phyloP scores from a whole-genome alignment of 2,113 vertebrate genomes.

The Macroglossus sobrinus region DNA sequence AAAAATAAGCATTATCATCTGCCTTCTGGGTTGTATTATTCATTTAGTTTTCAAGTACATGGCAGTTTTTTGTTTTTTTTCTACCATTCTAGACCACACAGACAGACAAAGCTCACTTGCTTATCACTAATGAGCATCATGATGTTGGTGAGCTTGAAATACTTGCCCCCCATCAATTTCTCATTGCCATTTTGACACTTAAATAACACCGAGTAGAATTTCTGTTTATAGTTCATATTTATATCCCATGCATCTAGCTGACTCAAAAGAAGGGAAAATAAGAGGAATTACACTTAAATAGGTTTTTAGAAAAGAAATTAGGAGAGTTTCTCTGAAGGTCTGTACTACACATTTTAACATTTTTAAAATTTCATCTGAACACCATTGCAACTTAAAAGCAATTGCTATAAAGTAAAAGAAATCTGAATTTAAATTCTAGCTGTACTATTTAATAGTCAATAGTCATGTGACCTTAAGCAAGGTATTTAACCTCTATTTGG shows the following conservation, averaged over 20 bases:
- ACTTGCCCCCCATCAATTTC: neutral
- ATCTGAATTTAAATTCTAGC: neutral
- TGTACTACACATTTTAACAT: neutral
- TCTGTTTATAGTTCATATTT: neutral
- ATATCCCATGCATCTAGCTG: neutral
- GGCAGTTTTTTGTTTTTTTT: conserved; percentile 13
- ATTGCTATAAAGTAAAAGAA: neutral
- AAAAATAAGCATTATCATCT: neutral
- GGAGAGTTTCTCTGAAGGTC: neutral
- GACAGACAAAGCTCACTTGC: neutral
- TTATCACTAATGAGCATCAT: neutral
- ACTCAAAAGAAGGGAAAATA: neutral
- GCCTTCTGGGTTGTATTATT: conserved; percentile 1
- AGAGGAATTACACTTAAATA: neutral
- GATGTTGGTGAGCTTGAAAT: neutral
- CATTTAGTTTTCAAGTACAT: neutral
- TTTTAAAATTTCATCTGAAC: neutral
- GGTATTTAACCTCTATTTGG: neutral
- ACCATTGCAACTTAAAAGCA: neutral
- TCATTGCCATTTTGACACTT: neutral
- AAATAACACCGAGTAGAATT: neutral
- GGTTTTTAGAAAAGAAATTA: neutral
- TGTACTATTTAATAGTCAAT: neutral
- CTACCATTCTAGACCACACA: conserved; percentile 9
- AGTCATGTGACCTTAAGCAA: neutral